A percentile compares a stretch with the other conserved stretches of the same genome.
These are phyloP conservation scores for Camelus dromedarius DNA, from an alignment of 2,113 vertebrate species.

Conservation along the genomic window DNA sequence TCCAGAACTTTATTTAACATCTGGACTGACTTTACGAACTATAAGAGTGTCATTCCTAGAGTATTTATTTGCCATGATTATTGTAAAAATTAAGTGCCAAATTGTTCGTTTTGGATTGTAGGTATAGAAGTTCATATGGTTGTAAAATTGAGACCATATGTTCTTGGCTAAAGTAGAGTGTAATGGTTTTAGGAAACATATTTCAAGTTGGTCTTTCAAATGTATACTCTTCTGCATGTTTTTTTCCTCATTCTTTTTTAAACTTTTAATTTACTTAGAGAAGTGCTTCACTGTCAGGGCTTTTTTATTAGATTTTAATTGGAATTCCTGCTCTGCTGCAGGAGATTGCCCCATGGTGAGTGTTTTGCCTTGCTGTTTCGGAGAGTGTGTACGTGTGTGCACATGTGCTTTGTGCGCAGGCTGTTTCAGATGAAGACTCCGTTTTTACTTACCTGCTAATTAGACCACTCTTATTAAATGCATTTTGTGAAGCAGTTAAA, in stretches of 20 bases:
- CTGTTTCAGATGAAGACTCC: neutral
- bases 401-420: neutral
- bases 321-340: constrained; percentile 1
- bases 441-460: neutral
- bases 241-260: neutral
- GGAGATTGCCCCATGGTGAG: neutral
- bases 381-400: neutral
- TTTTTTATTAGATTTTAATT: constrained; percentile 36
- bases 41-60: neutral
- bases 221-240: neutral
- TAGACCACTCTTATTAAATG: neutral
- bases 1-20: neutral
- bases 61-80: neutral
- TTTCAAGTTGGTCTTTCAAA: constrained; percentile 12
- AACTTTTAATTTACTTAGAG: constrained; percentile 24
- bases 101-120: constrained; percentile 18
- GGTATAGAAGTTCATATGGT: neutral
- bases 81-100: neutral
- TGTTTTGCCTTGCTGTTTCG: neutral
- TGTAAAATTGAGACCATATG: constrained; percentile 15
- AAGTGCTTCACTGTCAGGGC: neutral
- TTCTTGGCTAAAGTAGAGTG: neutral
- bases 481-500: neutral
- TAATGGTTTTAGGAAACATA: neutral
- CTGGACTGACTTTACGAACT: neutral